Conservation (phyloP, 2,888 invertebrate genomes). For the Oasisia sp. region DNA sequence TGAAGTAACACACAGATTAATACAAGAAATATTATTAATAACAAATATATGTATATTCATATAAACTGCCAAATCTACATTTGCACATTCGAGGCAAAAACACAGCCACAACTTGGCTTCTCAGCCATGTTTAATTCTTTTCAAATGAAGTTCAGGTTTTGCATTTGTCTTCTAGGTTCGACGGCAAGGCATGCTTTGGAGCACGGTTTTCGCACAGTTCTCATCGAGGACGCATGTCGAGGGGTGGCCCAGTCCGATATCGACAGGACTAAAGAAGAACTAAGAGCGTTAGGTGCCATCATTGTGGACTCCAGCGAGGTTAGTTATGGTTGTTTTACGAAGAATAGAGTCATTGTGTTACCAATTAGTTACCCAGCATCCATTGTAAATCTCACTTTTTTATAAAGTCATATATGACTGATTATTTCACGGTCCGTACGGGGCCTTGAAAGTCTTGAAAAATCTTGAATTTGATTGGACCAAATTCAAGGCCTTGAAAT, state of each 20-base stretch:
- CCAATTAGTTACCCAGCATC: background rate
- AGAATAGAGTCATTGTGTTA: background rate
- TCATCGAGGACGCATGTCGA: conserved; percentile 90
- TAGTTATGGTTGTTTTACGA: conserved; percentile 35
- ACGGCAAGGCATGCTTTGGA: conserved; percentile 90
- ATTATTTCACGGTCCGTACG: too few relatives aligned
- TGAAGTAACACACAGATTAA: too few relatives aligned
- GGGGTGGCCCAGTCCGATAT: conserved; percentile 89
- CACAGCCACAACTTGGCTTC: background rate
- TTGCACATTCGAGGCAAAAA: too few relatives aligned
- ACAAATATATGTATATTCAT: too few relatives aligned
- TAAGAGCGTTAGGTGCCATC: conserved; percentile 81
- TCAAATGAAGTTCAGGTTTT: too few relatives aligned
- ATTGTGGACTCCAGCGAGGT: conserved; percentile 83
- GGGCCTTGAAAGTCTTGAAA: too few relatives aligned
- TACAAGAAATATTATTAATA: too few relatives aligned
- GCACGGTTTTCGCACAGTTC: conserved; percentile 87
- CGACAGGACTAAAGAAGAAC: conserved; percentile 81
- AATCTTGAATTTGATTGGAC: too few relatives aligned
- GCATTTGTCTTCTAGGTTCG: conserved; percentile 72
- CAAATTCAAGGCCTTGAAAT: too few relatives aligned
- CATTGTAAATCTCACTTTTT: background rate
- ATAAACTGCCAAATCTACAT: too few relatives aligned
- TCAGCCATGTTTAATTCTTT: background rate
- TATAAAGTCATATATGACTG: background rate